Conservation (phyloP, 2,113 vertebrate genomes). For the Heloderma charlesbogerti region DNA sequence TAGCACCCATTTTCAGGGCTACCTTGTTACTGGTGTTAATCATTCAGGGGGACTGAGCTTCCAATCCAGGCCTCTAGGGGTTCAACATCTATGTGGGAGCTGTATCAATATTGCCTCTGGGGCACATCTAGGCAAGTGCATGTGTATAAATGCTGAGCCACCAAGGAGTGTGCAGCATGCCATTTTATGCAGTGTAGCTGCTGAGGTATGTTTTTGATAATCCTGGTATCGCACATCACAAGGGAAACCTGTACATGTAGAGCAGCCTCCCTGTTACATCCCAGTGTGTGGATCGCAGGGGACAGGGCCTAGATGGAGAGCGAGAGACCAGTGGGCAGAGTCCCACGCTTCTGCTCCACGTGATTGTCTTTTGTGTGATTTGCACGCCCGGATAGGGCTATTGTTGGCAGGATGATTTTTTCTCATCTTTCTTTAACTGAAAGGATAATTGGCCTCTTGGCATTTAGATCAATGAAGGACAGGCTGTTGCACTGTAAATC, state of each 20-base stretch:
- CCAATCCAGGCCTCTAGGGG: neutral
- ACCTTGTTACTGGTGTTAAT: neutral
- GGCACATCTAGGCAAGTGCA: neutral
- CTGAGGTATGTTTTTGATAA: no score
- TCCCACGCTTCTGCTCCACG: no score
- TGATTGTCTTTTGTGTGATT: no score
- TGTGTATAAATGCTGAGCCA: neutral
- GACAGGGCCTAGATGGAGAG: no score
- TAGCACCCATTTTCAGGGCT: neutral
- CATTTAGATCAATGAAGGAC: neutral
- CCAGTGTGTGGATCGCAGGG: no score
- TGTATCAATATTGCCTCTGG: neutral
- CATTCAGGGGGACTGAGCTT: neutral
- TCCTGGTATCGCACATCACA: no score
- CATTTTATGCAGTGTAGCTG: no score
- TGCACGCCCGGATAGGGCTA: no score
- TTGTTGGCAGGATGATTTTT: no score
- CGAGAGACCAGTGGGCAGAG: no score
- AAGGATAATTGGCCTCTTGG: neutral
- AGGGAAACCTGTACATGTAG: neutral
- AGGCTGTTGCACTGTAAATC: no score
- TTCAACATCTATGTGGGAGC: neutral
- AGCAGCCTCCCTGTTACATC: neutral
- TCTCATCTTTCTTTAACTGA: no score
- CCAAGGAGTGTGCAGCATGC: neutral